Evolutionary conservation across 2,797 vertebrate genomes (phyloP), one percentile per base, ranked within the genome.

Genomic region (Sebastes nivosus): DNA sequence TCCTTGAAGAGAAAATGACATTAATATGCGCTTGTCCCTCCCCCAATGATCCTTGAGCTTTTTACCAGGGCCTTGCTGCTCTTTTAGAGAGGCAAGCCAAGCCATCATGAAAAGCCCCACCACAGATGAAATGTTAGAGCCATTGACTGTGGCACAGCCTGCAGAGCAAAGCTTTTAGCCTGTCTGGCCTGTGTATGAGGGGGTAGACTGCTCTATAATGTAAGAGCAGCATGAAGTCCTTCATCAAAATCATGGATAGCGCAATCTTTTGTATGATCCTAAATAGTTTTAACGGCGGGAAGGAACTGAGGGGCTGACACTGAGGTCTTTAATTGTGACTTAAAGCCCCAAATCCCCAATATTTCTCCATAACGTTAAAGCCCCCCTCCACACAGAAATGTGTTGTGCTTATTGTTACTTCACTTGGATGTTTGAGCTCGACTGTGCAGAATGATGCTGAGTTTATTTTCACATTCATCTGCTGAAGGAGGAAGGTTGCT

Each of bases 1-100:
- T 94, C 93, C 90, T 92, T 93, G 87, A 92, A 92, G 93, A 93
- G 90, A 92, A 94, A 94, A 94, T 91, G 91, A 94, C 93, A 94
- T 93, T 93, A 94, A 95, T 95, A 94, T 93, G 90, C 79, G 24
- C 76, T 89, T 69, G 81, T 87, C 87, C 90, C 86, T 88, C 87
- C 90, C 89, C 85, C 76, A 61, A 85, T 88, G 92, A 93, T 93
- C 88, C 88, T 86, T 87, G 75, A 89, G 86, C 83, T 90, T 85
- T 88, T 92, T 87, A 87, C 90, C 84, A 81, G 70, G 75, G 90
- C 86, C 81, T 88, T 64, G n/a, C 88, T 87, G 88, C 88, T 93
- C 92, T 94, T 90, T 93, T 87, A 69, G 85, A 90, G 89, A 92
- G 89, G 80, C 89, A 90, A 88, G 82, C 86, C 76, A 83, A 88